These are phyloP conservation scores for Drosophila chauvacae DNA, from an alignment of 1,140 invertebrate species.

Conservation along the genomic window DNA sequence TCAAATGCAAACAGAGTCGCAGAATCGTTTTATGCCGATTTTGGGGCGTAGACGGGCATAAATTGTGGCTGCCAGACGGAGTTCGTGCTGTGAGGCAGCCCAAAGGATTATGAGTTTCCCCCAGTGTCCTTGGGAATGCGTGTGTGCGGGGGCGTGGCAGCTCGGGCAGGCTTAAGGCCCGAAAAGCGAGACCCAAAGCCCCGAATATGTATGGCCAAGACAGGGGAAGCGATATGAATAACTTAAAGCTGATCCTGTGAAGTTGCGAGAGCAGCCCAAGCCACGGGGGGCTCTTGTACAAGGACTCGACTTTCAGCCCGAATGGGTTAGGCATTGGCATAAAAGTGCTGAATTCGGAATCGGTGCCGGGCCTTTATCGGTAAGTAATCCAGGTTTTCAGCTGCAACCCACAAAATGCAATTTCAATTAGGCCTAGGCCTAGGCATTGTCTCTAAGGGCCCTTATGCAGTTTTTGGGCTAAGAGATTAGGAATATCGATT, in stretches of 20 bases:
- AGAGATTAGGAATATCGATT: slow-evolving; percentile 6
- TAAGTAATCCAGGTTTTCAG: background rate
- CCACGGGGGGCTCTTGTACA: slow-evolving; percentile 4
- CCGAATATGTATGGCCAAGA: slow-evolving; percentile 32
- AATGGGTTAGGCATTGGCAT: slow-evolving; percentile 16
- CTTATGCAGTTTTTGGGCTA: background rate
- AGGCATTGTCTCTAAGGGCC: background rate
- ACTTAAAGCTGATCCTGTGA: slow-evolving; percentile 46
- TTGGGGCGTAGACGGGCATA: slow-evolving; percentile 61
- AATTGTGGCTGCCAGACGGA: slow-evolving; percentile 49
- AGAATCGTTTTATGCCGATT: slow-evolving; percentile 23
- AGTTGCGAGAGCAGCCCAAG: slow-evolving; percentile 25
- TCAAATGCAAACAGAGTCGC: slow-evolving; percentile 73
- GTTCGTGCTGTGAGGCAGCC: slow-evolving; percentile 65
- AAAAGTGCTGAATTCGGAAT: slow-evolving; percentile 14
- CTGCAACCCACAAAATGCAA: slow-evolving; percentile 30
- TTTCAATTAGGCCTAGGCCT: slow-evolving; percentile 4
- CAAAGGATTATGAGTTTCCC: slow-evolving; percentile 66
- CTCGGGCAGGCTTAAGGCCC: slow-evolving; percentile 29
- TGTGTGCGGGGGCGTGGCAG: slow-evolving; percentile 9
- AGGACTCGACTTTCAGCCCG: background rate
- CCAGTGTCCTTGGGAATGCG: slow-evolving; percentile 38
- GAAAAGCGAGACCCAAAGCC: slow-evolving; percentile 22
- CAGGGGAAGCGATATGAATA: slow-evolving; percentile 38
- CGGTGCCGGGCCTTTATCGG: background rate